phyloP scores from a whole-genome alignment of 2,113 vertebrate species.

The Megaleporinus macrocephalus region DNA sequence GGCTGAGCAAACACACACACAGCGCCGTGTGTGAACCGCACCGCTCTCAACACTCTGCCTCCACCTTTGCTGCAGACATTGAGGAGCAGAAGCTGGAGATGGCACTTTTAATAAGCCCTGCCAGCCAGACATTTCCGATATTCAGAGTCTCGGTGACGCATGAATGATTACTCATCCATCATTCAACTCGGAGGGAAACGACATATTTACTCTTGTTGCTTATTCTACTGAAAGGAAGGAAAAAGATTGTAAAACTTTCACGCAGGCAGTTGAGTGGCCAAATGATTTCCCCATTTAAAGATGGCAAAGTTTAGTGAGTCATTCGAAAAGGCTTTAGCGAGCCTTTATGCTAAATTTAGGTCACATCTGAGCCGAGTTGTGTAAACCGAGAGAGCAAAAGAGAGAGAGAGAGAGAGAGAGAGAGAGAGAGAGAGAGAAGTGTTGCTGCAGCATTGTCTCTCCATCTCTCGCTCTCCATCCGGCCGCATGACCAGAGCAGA shows the following conservation, averaged over 20 bases:
- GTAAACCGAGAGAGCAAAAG: background rate
- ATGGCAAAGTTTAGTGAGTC: background rate
- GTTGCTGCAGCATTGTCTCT: constrained; percentile 32
- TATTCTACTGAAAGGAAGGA: constrained; percentile 39
- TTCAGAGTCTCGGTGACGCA: background rate
- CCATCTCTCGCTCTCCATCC: constrained; percentile 49
- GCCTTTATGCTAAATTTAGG: constrained; percentile 22
- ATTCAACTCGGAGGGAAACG: background rate
- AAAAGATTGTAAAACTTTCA: background rate
- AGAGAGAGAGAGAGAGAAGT: background rate
- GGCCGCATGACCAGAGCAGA: constrained; percentile 13
- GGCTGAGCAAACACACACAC: constrained; percentile 51
- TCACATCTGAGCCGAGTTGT: constrained; percentile 7
- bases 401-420: background rate
- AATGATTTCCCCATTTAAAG: background rate
- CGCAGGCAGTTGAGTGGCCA: background rate
- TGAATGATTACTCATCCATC: constrained; percentile 1
- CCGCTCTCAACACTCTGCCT: background rate
- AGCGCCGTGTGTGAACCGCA: background rate
- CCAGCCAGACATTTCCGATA: background rate
- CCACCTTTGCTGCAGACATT: background rate
- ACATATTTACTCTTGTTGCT: constrained; percentile 11
- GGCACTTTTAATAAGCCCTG: background rate
- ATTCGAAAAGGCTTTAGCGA: background rate
- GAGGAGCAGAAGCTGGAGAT: background rate